Percentiles rank a stretch among this genome's conserved stretches.
These are phyloP conservation scores for Drosophila kepulauana DNA, from an alignment of 1,140 invertebrate species.

Conservation along the genomic window DNA sequence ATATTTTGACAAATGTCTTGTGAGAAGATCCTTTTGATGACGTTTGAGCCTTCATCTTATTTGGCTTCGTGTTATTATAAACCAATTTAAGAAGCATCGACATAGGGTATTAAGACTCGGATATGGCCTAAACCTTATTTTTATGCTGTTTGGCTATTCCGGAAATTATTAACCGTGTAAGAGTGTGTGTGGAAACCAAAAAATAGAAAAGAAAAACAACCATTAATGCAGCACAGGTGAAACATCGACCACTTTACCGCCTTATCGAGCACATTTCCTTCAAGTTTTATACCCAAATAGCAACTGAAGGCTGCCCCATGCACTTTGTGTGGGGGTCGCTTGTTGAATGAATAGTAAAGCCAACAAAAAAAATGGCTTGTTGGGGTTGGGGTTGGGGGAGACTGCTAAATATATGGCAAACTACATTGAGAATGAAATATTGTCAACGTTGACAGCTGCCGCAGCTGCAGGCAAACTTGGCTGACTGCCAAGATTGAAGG, in stretches of 20 bases:
- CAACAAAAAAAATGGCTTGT: neutral
- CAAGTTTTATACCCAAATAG: constrained; percentile 25
- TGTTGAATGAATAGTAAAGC: constrained; percentile 39
- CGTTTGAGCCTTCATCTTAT: too few species aligned
- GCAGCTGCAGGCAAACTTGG: constrained; percentile 60
- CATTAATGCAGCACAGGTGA: constrained; percentile 22
- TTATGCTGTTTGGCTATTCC: constrained; percentile 4
- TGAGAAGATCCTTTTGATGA: too few species aligned
- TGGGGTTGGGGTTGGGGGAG: neutral
- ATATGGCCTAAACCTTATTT: neutral
- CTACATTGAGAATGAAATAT: constrained; percentile 52
- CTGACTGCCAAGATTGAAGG: constrained; percentile 51
- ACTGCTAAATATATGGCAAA: constrained; percentile 13
- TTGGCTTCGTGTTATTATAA: too few species aligned
- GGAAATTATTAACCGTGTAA: constrained; percentile 30
- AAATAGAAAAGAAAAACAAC: constrained; percentile 4
- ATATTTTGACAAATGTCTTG: too few species aligned
- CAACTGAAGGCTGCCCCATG: neutral
- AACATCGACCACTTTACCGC: neutral
- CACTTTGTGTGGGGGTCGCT: constrained; percentile 26
- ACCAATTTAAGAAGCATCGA: too few species aligned
- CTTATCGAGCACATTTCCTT: neutral
- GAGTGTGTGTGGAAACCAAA: neutral
- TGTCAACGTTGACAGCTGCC: constrained; percentile 65
- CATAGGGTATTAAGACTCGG: too few species aligned